A percentile compares a stretch with the other conserved stretches of the same genome.
Conservation (phyloP, 2,888 invertebrate genomes). For the Lomographa bimaculata region DNA sequence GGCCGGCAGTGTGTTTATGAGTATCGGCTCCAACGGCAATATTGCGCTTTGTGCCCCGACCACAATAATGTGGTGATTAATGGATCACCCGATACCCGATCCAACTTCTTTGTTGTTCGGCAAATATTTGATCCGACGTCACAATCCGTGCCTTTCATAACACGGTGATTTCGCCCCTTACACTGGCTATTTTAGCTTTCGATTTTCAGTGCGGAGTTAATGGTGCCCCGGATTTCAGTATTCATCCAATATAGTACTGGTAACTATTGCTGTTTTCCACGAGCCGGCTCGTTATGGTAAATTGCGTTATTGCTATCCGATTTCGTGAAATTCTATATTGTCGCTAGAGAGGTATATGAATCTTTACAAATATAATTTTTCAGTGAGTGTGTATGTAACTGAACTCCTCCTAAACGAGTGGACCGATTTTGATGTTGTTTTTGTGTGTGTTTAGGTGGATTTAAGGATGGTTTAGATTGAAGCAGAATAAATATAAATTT, state of each 20-base stretch:
- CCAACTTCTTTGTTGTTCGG: conserved; percentile 74
- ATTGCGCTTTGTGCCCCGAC: conserved; percentile 71
- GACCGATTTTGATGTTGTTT: no score
- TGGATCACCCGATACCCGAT: conserved; percentile 69
- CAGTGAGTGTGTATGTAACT: no score
- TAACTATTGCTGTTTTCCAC: conserved; percentile 16
- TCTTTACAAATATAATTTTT: no score
- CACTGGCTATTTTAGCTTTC: conserved; percentile 41
- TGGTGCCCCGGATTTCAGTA: conserved; percentile 39
- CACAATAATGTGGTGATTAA: conserved; percentile 79
- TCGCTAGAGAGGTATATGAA: conserved; percentile 2
- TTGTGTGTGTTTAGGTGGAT: no score
- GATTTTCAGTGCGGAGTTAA: conserved; percentile 44
- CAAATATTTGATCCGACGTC: conserved; percentile 75
- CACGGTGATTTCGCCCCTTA: conserved; percentile 46
- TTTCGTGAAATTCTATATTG: conserved; percentile 11
- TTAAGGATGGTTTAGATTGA: no score
- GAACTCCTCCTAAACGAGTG: no score
- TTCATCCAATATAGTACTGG: conserved; percentile 22
- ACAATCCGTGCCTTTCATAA: conserved; percentile 68
- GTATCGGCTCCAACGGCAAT: conserved; percentile 68
- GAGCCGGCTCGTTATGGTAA: conserved; percentile 11
- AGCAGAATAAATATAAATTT: no score
- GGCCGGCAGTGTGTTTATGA: conserved; percentile 67
- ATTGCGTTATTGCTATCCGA: conserved; percentile 11